These are phyloP conservation scores for Poecilus cupreus DNA, from an alignment of 2,888 invertebrate species.

Conservation along the genomic window DNA sequence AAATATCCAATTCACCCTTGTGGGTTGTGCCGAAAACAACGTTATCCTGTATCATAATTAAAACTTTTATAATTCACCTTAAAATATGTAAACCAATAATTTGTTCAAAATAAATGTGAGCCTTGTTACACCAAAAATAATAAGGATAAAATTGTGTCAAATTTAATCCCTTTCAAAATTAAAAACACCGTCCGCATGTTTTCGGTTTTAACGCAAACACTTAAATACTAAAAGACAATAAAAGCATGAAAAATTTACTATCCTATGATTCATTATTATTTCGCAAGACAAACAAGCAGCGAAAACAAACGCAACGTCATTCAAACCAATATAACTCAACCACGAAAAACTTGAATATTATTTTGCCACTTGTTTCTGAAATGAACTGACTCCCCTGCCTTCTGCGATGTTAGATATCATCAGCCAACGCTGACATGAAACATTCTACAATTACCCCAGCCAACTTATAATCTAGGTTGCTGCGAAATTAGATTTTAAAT, in stretches of 20 bases:
- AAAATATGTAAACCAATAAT: too few relatives aligned
- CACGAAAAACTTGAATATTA: slow-evolving; percentile 18
- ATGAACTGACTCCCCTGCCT: background rate
- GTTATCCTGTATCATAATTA: too few relatives aligned
- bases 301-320: background rate
- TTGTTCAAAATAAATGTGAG: too few relatives aligned
- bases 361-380: slow-evolving; percentile 4
- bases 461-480: background rate
- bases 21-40: too few relatives aligned
- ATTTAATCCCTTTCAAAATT: too few relatives aligned
- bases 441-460: background rate
- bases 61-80: too few relatives aligned
- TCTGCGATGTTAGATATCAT: background rate
- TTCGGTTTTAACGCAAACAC: too few relatives aligned
- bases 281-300: background rate
- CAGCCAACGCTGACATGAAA: slow-evolving; percentile 24
- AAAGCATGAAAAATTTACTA: background rate
- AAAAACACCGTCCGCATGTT: too few relatives aligned
- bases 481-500: slow-evolving; percentile 1
- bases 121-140: too few relatives aligned
- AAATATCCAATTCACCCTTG: too few relatives aligned
- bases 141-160: too few relatives aligned
- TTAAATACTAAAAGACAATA: background rate
- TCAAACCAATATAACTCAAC: background rate
- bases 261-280: background rate